Evolutionary conservation across 35 echinoderm and acorn worm genomes (phyloP).

Genomic region (Apostichopus parvimensis): DNA sequence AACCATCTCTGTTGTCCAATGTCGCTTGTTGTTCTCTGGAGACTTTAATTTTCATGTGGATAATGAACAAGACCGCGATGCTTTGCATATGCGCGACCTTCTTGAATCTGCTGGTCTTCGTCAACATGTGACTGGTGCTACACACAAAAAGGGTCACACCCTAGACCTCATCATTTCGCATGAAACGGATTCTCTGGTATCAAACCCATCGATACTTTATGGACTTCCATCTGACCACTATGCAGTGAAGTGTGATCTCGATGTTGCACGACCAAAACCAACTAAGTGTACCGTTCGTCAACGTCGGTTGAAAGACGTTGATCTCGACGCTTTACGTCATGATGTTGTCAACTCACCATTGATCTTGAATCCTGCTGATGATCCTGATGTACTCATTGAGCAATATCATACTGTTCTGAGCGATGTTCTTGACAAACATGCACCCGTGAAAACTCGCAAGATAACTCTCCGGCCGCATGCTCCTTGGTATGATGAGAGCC

Average conservation of each 20-base stretch:
- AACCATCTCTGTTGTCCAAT: no score
- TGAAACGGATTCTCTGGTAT: no score
- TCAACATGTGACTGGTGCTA: no score
- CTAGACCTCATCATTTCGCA: no score
- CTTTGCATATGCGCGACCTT: no score
- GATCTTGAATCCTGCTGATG: background rate
- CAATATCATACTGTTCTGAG: constrained; percentile 45
- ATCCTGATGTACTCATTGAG: constrained; percentile 46
- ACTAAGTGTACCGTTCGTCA: constrained; percentile 22
- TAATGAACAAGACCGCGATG: no score
- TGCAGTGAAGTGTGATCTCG: background rate
- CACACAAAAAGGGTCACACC: no score
- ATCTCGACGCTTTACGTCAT: constrained; percentile 34
- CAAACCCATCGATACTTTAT: no score
- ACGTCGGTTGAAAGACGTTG: constrained; percentile 44
- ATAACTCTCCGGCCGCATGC: constrained; percentile 51
- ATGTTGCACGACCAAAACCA: constrained; percentile 25
- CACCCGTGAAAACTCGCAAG: constrained; percentile 7
- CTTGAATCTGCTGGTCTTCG: no score
- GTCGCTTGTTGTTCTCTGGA: no score
- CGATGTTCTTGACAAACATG: background rate
- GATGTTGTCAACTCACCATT: constrained; percentile 29
- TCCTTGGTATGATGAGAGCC: constrained; percentile 54
- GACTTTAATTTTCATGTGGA: no score
- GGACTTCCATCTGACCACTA: no score